Evolutionary conservation across 2,797 vertebrate species (phyloP).

Genomic region (Natrix natrix): DNA sequence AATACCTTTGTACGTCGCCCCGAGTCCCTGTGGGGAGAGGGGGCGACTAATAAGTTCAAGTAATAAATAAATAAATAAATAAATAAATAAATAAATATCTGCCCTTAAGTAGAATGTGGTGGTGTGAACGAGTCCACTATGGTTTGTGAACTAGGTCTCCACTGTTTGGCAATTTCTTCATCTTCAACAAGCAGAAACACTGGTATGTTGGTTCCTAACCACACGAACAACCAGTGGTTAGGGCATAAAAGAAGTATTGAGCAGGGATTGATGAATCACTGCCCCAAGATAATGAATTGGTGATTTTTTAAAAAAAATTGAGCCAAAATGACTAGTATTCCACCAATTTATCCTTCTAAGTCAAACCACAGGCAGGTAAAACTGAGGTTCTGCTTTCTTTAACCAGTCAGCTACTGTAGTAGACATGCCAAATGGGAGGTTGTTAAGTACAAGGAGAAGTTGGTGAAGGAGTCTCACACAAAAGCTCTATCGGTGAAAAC

Average conservation of each 20-base stretch:
- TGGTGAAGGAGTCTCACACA: neutral
- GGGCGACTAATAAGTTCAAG: no score
- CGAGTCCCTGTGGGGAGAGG: no score
- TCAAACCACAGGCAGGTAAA: neutral
- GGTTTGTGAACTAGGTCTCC: neutral
- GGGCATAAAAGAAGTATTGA: neutral
- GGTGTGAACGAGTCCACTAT: neutral
- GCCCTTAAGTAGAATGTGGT: neutral
- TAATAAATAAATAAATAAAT: no score
- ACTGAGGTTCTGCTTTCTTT: neutral
- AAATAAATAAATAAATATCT: no score
- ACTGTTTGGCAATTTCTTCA: neutral
- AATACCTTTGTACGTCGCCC: no score
- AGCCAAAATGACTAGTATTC: neutral
- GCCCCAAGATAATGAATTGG: neutral
- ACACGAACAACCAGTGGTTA: neutral
- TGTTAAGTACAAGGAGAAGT: neutral
- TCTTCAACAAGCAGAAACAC: neutral
- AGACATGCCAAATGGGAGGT: neutral
- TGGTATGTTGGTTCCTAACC: neutral
- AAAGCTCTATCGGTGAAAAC: neutral
- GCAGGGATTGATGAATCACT: neutral
- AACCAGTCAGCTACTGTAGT: neutral
- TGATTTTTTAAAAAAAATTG: neutral
- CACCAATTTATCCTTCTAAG: neutral